These are phyloP conservation scores for Chelonia mydas DNA, from an alignment of 2,797 vertebrate species.

Conservation along the genomic window DNA sequence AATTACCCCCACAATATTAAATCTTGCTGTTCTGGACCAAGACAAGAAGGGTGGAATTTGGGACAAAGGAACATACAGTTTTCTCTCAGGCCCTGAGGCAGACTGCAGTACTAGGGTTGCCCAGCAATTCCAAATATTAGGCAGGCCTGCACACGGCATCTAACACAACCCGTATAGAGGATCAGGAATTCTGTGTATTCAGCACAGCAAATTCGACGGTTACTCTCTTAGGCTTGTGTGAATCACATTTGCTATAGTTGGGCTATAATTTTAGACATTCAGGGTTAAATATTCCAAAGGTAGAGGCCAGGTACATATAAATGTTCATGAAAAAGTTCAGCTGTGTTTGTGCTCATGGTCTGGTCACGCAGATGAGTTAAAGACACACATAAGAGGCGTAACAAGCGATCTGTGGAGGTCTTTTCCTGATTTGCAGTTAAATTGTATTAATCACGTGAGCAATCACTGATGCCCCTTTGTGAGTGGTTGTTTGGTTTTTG, in stretches of 20 bases:
- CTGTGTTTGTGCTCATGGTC: rapidly evolving
- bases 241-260: rapidly evolving
- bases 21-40: background rate
- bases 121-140: background rate
- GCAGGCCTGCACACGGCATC: background rate
- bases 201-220: background rate
- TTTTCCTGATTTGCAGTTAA: background rate
- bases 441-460: background rate
- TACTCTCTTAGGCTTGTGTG: background rate
- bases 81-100: too few relatives aligned
- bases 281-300: background rate
- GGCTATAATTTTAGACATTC: background rate
- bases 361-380: background rate
- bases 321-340: background rate
- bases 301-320: background rate
- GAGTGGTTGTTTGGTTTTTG: background rate
- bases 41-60: background rate
- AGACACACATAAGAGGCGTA: background rate
- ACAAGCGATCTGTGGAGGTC: background rate
- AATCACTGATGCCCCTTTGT: background rate
- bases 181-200: background rate
- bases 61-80: background rate
- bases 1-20: background rate
- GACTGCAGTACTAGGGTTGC: background rate
- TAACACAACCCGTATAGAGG: background rate